Evolutionary conservation across 1,140 invertebrate species (phyloP).

Genomic region (Delia radicum): DNA sequence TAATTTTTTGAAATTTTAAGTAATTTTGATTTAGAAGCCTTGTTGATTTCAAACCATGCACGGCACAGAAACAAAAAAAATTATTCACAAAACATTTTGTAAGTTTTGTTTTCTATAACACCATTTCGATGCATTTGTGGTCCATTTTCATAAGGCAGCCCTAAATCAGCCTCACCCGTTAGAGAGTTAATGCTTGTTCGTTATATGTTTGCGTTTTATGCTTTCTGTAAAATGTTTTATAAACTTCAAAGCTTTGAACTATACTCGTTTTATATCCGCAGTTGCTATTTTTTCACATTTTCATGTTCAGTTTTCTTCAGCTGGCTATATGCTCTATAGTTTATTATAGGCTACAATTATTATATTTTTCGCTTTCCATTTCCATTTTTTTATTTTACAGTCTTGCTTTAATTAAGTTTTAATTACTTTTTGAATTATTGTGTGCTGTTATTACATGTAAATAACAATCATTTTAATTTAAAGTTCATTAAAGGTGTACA

Average conservation of each 20-base stretch:
- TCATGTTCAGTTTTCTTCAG: background rate
- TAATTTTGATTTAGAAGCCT: too few species aligned
- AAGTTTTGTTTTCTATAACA: too few species aligned
- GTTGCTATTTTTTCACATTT: background rate
- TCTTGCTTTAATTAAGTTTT: background rate
- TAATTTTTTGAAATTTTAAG: too few species aligned
- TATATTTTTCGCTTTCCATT: background rate
- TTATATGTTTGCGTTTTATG: background rate
- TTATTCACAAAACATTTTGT: too few species aligned
- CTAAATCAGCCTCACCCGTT: too few species aligned
- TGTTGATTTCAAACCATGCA: too few species aligned
- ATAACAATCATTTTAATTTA: slow-evolving; percentile 5
- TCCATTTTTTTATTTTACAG: background rate
- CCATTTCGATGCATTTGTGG: too few species aligned
- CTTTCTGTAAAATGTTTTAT: background rate
- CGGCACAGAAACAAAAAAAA: too few species aligned
- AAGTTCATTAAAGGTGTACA: slow-evolving; percentile 10
- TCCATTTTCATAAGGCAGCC: too few species aligned
- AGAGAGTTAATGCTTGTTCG: too few species aligned
- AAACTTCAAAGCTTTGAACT: background rate
- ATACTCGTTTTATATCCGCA: background rate
- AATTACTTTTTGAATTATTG: slow-evolving; percentile 20
- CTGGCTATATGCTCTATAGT: background rate
- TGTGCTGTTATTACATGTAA: background rate
- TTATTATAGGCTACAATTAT: slow-evolving; percentile 2